Evolutionary conservation across 2,888 invertebrate species (phyloP).

Genomic region (Leptinotarsa tumamoca): DNA sequence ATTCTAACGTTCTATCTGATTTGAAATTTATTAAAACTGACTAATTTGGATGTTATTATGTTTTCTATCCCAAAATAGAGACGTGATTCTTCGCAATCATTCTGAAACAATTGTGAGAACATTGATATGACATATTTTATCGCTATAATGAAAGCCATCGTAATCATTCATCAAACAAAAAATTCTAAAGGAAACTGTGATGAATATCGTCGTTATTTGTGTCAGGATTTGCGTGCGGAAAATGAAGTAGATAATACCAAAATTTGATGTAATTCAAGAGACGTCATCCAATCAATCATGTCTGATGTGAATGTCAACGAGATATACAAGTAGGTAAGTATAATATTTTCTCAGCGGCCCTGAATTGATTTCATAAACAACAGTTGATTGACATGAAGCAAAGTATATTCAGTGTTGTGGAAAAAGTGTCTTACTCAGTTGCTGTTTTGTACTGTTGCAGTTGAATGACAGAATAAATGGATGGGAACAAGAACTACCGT

Average conservation of each 20-base stretch:
- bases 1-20: too few species aligned
- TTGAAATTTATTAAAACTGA: too few species aligned
- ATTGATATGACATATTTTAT: not conserved
- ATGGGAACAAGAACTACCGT: not conserved
- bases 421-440: not conserved
- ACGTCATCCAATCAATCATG: conserved; percentile 7
- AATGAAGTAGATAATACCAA: not conserved
- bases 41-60: too few species aligned
- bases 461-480: not conserved
- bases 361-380: not conserved
- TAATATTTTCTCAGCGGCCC: not conserved
- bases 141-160: not conserved
- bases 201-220: not conserved
- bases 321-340: not conserved
- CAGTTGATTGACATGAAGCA: not conserved
- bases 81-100: not conserved
- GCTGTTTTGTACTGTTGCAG: too few species aligned
- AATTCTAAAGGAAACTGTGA: not conserved
- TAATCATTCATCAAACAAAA: not conserved
- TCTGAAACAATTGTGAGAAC: not conserved
- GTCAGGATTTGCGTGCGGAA: not conserved
- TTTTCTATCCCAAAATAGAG: too few species aligned
- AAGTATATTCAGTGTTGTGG: not conserved
- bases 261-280: not conserved
- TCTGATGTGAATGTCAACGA: not conserved